Conservation (phyloP, 2,797 vertebrate genomes). For the Chrysocyon brachyurus region DNA sequence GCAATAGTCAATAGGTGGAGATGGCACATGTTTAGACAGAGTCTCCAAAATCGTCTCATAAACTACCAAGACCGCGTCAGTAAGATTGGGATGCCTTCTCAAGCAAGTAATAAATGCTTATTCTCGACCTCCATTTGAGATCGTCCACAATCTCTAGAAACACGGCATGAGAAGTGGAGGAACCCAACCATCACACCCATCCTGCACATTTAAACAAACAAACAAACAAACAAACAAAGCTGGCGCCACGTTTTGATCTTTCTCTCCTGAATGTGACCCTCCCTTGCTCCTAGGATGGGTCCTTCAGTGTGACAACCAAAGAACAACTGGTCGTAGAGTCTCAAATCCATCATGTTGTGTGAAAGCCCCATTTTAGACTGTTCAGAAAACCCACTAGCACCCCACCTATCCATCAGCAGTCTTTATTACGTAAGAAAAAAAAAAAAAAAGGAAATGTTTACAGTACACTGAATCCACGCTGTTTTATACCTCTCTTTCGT, state of each 20-base stretch:
- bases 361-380: background rate
- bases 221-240: background rate
- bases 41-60: background rate
- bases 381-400: background rate
- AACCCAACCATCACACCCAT: background rate
- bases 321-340: background rate
- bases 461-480: background rate
- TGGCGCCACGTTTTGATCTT: background rate
- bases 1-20: background rate
- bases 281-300: background rate
- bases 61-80: background rate
- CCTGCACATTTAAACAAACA: background rate
- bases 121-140: background rate
- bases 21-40: background rate
- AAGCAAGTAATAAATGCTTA: background rate
- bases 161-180: fast-evolving
- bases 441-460: too few relatives aligned
- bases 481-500: background rate
- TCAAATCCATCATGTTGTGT: background rate
- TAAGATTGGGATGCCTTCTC: background rate
- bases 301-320: background rate
- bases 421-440: background rate
- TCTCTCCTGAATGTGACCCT: background rate
- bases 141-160: background rate
- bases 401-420: background rate